Conservation (phyloP, 2,888 invertebrate genomes). For the Ophioninae sp. region DNA sequence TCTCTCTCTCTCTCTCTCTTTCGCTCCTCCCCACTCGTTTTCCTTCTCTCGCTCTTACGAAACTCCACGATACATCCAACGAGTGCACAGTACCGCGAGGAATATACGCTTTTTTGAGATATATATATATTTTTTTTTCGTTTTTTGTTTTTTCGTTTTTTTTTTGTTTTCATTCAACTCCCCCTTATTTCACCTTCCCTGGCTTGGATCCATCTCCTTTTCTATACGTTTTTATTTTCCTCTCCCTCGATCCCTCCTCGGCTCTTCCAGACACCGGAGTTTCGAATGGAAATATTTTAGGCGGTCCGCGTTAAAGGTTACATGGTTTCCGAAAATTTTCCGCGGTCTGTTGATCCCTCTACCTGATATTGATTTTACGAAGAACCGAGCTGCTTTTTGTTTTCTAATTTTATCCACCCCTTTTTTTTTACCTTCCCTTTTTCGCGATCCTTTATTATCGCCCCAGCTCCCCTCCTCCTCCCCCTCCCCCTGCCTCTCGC, state of each 20-base stretch:
- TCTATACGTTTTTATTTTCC: background rate
- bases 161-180: constrained; percentile 20
- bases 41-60: background rate
- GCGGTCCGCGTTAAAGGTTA: constrained; percentile 26
- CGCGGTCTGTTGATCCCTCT: constrained; percentile 11
- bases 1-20: constrained; percentile 24
- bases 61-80: constrained; percentile 8
- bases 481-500: background rate
- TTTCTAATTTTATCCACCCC: constrained; percentile 29
- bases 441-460: constrained; percentile 6
- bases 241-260: constrained; percentile 11
- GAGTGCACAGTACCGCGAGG: background rate
- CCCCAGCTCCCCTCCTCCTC: background rate
- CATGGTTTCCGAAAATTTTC: constrained; percentile 27
- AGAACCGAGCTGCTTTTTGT: constrained; percentile 1
- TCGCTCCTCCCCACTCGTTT: constrained; percentile 6
- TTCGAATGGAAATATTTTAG: constrained; percentile 31
- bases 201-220: constrained; percentile 37
- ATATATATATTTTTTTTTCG: too few species aligned
- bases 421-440: constrained; percentile 26
- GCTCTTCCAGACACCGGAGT: constrained; percentile 8
- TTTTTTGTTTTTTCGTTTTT: too few species aligned
- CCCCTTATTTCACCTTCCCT: constrained; percentile 21
- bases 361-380: constrained; percentile 36
- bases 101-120: constrained; percentile 19